Evolutionary conservation across 2,113 vertebrate genomes (phyloP), one percentile per base, ranked within the genome.

Genomic region (Sinocyclocheilus anophthalmus): DNA sequence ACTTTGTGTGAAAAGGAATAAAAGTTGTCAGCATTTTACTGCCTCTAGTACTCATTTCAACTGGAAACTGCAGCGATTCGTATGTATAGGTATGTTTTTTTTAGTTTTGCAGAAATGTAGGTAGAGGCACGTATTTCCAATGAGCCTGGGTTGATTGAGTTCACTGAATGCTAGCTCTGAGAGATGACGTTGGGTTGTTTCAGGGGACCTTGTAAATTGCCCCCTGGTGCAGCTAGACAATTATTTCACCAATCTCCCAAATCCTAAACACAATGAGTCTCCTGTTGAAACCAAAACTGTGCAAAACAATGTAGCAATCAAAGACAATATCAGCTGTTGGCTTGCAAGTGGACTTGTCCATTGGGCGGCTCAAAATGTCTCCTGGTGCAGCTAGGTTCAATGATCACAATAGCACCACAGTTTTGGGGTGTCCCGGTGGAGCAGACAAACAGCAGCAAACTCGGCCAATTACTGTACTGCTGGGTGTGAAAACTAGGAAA

Each of bases 401-500:
- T 87, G 73, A 59, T 55, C 83, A 84, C 79, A n/a, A 88, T 83
- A 61, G 7, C 37, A 20, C 26, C n/a, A 1, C 22, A 48, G 61
- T 26, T 67, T 81, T 59, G 20, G 80, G 80, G 78, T 26, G 26
- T 87, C 86, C 72, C 70, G 50, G 39, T 72, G 72, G 42, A 88
- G 20, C 76, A 16, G 80, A 86, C 61, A 48, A 84, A 89, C 76
- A 5, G 81, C 69, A n/a, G n/a, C n/a, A n/a, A n/a, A n/a, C n/a
- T n/a, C n/a, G n/a, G n/a, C 89, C 85, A 92, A 91, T 92, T 90
- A 90, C n/a, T 76, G 76, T 88, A 90, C 82, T 76, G 78, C 86
- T 75, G 80, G 87, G 50, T 67, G 83, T 84, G 86, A 87, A 87
- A 76, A 82, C 86, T 84, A 45, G 86, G 45, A 57, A 77, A 80